Evolutionary conservation across 2,797 vertebrate species (phyloP).

Genomic region (Alfaro cultratus): DNA sequence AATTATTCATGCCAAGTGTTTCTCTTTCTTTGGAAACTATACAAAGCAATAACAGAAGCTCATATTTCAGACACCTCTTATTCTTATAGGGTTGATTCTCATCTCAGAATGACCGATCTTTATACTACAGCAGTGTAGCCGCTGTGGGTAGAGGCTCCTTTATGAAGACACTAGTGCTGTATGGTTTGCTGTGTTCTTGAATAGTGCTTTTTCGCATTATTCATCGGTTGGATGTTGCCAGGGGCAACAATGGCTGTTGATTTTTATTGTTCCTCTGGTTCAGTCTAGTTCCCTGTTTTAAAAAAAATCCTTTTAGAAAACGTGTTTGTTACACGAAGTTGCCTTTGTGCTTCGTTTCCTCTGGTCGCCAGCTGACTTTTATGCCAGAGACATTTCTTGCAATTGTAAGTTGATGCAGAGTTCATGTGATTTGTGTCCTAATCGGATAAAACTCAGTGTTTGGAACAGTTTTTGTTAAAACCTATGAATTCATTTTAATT

Average conservation of each 20-base stretch:
- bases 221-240: background rate
- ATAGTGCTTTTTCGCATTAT: background rate
- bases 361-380: conserved; percentile 20
- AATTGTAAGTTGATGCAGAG: background rate
- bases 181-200: background rate
- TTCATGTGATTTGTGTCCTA: background rate
- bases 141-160: background rate
- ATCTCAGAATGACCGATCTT: background rate
- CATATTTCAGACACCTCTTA: background rate
- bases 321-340: background rate
- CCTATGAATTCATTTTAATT: background rate
- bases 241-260: background rate
- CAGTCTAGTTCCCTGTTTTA: background rate
- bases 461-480: background rate
- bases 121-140: background rate
- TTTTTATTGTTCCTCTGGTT: background rate
- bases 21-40: background rate
- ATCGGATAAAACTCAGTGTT: background rate
- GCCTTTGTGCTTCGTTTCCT: conserved; percentile 17
- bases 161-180: background rate
- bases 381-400: conserved; percentile 20
- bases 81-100: background rate
- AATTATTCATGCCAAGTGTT: background rate
- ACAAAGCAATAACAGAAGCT: background rate
- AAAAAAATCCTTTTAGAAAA: background rate